Evolutionary conservation across 1,140 invertebrate genomes (phyloP).

Genomic region (Pseudomyrmex cubaensis): DNA sequence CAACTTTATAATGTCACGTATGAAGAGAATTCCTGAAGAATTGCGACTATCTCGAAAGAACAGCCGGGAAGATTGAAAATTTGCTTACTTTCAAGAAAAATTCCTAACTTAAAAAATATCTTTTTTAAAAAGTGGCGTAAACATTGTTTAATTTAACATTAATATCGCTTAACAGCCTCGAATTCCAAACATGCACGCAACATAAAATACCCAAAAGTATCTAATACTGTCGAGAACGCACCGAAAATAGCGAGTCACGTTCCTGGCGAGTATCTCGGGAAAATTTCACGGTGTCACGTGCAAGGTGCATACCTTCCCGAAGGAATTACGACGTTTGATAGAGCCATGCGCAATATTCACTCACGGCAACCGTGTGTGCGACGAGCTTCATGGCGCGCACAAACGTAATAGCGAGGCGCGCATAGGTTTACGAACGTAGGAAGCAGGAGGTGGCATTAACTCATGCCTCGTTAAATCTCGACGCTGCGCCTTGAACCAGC

Average conservation of each 20-base stretch:
- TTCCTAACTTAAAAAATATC: neutral
- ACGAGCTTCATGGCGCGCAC: neutral
- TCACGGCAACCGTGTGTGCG: constrained; percentile 1
- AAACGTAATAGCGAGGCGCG: constrained; percentile 30
- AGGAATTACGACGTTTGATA: constrained; percentile 60
- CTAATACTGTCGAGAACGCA: neutral
- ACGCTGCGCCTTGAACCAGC: constrained; percentile 3
- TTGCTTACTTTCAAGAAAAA: neutral
- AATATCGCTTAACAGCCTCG: no score
- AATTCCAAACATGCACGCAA: no score
- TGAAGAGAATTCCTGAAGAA: neutral
- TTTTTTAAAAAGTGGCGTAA: neutral
- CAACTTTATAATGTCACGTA: constrained; percentile 6
- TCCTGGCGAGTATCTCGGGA: neutral
- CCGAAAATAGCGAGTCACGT: constrained; percentile 4
- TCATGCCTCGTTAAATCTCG: constrained; percentile 71
- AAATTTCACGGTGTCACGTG: constrained; percentile 19
- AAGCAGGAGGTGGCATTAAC: constrained; percentile 65
- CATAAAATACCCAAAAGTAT: neutral
- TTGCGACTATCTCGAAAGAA: neutral
- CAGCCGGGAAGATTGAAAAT: constrained; percentile 1
- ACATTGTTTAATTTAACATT: no score
- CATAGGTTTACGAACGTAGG: constrained; percentile 59
- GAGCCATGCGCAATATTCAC: constrained; percentile 39
- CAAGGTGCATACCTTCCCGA: neutral